Base-by-base conservation (phyloP, 2,797 vertebrate species). In the Sebastes minor region DNA sequence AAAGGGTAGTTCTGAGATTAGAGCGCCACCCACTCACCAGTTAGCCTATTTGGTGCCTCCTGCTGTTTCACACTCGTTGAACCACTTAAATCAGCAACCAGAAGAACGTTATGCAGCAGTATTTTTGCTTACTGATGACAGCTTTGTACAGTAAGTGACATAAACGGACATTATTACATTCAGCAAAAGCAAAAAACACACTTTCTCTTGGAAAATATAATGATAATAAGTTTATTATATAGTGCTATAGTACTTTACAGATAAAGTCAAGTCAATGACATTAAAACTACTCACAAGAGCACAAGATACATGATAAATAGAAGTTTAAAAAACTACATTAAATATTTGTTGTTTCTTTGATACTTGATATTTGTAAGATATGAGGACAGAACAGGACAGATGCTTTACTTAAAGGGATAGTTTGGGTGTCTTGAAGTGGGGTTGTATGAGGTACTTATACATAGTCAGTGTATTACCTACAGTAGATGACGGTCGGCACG, bases 1-100 rank as follows among this genome's bases (percentile, higher is more conserved):
- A 88, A 86, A 82, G 81, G 53, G 78, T 83, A 67, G 69, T 74
- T 86, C 63, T 86, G 79, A 81, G 64, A 90, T 87, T 67, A 83
- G 71, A 74, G 75, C 6, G 22, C 63, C 85, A 57, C 89, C 90
- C 91, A 92, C 94, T 92, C 86, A 86, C 27, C 76, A 73, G 73
- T 83, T 74, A 71, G 70, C 52, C 83, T 35, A 18, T 35, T 81
- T 46, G 57, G 30, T 25, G 8, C 67, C 30, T 38, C 4, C 2
- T 60, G 59, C 74, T 76, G 76, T 71, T 80, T 68, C 81, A 20
- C 68, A 74, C 82, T 69, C 83, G 71, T 64, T 80, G 70, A 81
- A 68, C 56, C 61, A 57, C 71, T 66, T 46, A 57, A 80, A 74
- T 64, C 3, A 33, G 23, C 28, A 67, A 81, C 25, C 27, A 64